These are phyloP conservation scores for Sebastes reedi DNA, from an alignment of 2,797 vertebrate genomes.

Conservation along the genomic window DNA sequence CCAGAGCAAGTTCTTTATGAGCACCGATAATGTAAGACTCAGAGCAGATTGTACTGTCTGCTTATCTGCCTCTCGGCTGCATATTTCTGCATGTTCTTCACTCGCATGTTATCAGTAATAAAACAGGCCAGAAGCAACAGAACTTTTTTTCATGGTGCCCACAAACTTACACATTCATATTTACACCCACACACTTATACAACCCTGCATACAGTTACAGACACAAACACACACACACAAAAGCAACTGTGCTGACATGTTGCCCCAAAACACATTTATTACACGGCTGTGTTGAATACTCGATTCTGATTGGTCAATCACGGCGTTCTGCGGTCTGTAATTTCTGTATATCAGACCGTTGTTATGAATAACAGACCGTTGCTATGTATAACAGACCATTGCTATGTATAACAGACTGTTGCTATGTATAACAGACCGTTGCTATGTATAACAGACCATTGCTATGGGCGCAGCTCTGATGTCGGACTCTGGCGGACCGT, in stretches of 20 bases:
- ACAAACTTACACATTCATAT: slow-evolving; percentile 6
- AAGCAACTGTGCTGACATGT: background rate
- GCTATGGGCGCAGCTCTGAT: too few relatives aligned
- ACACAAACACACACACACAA: background rate
- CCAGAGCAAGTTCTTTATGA: slow-evolving; percentile 2
- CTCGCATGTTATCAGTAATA: slow-evolving; percentile 3
- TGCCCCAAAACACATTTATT: background rate
- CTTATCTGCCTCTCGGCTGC: slow-evolving; percentile 23
- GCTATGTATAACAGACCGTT: too few relatives aligned
- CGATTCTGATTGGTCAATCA: too few relatives aligned
- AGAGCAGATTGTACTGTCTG: background rate
- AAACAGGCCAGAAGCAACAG: slow-evolving; percentile 6
- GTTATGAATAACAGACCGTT: too few relatives aligned
- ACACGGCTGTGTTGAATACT: too few relatives aligned
- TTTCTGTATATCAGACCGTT: too few relatives aligned
- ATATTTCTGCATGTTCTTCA: slow-evolving; percentile 20
- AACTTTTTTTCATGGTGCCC: background rate
- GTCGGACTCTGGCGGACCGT: too few relatives aligned
- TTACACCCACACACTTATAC: background rate
- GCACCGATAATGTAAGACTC: background rate
- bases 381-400: too few relatives aligned
- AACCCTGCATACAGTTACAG: background rate
- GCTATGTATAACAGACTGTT: too few relatives aligned
- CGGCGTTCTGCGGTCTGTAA: too few relatives aligned
- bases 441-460: too few relatives aligned